A percentile compares a stretch with the other conserved stretches of the same genome.
Conservation (phyloP, 2,888 invertebrate genomes). For the Carterocephalus palaemon region DNA sequence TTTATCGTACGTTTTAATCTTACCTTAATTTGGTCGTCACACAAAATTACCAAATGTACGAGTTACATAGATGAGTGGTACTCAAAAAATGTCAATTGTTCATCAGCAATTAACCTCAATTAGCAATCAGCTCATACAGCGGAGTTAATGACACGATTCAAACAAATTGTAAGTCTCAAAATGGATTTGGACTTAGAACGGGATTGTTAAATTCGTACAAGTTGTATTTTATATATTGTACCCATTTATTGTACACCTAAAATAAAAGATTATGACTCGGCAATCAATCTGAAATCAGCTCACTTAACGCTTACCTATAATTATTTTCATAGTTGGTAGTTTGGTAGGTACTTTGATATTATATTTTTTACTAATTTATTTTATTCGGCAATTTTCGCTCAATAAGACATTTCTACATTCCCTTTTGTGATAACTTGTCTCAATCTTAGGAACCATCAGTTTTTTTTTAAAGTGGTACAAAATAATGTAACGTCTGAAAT, state of each 20-base stretch:
- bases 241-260: too few species aligned
- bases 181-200: too few species aligned
- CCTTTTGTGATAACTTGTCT: conserved; percentile 38
- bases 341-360: conserved; percentile 25
- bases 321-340: too few species aligned
- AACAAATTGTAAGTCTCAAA: too few species aligned
- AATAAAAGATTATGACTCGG: too few species aligned
- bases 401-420: conserved; percentile 43
- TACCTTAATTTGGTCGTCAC: too few species aligned
- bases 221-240: too few species aligned
- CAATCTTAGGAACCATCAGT: conserved; percentile 33
- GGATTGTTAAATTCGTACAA: too few species aligned
- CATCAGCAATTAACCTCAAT: conserved; percentile 19
- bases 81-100: conserved; percentile 16
- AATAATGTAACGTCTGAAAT: conserved; percentile 52
- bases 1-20: too few species aligned
- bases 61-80: conserved; percentile 2
- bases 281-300: too few species aligned
- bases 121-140: background rate
- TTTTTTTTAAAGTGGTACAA: conserved; percentile 52
- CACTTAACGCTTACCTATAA: conserved; percentile 22
- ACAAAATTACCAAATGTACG: too few species aligned
- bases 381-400: conserved; percentile 30
- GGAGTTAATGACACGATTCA: background rate
- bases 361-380: conserved; percentile 6